Percentiles rank a stretch among this genome's conserved stretches.
phyloP scores from a whole-genome alignment of 2,113 vertebrate genomes.

The Eubucco bourcierii region DNA sequence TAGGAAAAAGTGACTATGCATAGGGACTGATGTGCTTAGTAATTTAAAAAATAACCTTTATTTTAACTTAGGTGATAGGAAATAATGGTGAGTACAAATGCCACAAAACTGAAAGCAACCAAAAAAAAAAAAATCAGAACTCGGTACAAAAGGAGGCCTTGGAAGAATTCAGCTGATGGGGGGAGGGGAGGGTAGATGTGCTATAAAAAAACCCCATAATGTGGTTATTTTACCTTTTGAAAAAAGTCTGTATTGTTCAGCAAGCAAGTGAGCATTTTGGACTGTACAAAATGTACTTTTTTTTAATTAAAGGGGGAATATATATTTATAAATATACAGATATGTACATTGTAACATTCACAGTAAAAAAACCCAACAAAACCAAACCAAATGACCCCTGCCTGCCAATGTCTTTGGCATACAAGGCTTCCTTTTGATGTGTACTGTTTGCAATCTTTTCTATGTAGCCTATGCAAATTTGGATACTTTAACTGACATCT shows the following conservation, averaged over 20 bases:
- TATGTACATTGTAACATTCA: slow-evolving; percentile 73
- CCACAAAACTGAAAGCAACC: slow-evolving; percentile 65
- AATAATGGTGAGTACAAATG: slow-evolving; percentile 76
- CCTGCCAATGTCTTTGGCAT: slow-evolving; percentile 52
- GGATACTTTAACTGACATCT: slow-evolving; percentile 63
- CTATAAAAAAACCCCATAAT: slow-evolving; percentile 50
- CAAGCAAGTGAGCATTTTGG: slow-evolving; percentile 46
- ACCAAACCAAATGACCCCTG: not conserved
- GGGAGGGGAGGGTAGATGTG: slow-evolving; percentile 33
- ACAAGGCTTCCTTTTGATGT: slow-evolving; percentile 49
- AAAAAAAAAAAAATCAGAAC: not conserved
- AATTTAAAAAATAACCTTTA: slow-evolving; percentile 99
- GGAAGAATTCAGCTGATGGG: slow-evolving; percentile 56
- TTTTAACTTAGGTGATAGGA: slow-evolving; percentile 86
- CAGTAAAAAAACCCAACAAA: slow-evolving; percentile 30
- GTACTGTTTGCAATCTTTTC: slow-evolving; percentile 36
- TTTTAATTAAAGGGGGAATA: slow-evolving; percentile 72
- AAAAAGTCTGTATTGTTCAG: slow-evolving; percentile 27
- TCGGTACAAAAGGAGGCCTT: slow-evolving; percentile 63
- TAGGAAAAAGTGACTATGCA: not conserved
- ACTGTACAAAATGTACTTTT: slow-evolving; percentile 68
- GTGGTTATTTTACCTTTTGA: slow-evolving; percentile 37
- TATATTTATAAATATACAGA: slow-evolving; percentile 81
- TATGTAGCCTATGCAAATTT: slow-evolving; percentile 57
- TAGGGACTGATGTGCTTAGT: slow-evolving; percentile 55